Evolutionary conservation across 1,140 invertebrate genomes (phyloP).

Genomic region (Neodiprion lecontei): DNA sequence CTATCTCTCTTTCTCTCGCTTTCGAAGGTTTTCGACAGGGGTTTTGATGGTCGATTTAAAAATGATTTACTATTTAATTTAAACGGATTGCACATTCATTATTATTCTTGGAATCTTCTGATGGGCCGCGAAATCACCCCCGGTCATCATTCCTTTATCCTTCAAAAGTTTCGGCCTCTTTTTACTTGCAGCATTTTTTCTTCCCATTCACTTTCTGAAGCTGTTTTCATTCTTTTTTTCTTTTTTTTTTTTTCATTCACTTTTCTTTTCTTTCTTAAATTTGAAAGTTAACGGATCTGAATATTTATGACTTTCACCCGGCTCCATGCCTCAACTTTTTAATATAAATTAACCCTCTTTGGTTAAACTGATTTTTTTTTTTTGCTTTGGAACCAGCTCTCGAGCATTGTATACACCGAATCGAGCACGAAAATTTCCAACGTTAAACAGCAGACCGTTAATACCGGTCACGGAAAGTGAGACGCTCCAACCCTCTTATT

Average conservation of each 20-base stretch:
- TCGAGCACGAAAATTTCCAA: no score
- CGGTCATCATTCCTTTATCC: neutral
- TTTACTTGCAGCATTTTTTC: no score
- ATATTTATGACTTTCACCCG: neutral
- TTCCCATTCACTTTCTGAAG: no score
- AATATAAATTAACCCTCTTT: neutral
- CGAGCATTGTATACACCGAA: no score
- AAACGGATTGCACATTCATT: neutral
- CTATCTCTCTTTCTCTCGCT: neutral
- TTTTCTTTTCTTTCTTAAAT: neutral
- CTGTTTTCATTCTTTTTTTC: no score
- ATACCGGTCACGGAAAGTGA: no score
- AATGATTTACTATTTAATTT: neutral
- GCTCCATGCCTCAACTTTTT: neutral
- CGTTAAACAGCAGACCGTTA: no score
- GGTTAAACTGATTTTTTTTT: conserved; percentile 5
- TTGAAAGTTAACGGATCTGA: neutral
- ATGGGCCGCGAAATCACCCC: neutral
- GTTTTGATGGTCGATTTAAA: neutral
- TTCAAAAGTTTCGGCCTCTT: neutral
- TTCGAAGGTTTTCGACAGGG: no score
- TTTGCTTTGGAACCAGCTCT: no score
- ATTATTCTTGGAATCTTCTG: neutral
- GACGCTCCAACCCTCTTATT: no score
- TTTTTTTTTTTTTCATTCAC: no score